Evolutionary conservation across 2,797 vertebrate species (phyloP).

Genomic region (Bovichtus variegatus): DNA sequence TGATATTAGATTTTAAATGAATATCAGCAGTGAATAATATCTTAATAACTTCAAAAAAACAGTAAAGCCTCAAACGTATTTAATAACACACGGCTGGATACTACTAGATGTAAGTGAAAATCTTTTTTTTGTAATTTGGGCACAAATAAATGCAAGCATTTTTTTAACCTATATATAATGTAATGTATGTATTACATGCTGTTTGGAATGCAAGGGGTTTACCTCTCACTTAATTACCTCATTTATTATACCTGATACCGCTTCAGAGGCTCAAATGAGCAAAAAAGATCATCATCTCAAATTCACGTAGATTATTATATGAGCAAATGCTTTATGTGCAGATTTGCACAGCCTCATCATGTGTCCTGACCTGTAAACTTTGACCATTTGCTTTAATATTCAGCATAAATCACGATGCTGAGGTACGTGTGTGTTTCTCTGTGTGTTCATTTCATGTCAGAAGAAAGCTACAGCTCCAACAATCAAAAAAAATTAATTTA

Average conservation of each 20-base stretch:
- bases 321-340: neutral
- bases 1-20: slow-evolving; percentile 5
- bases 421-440: slow-evolving; percentile 7
- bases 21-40: neutral
- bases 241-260: neutral
- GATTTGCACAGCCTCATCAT: slow-evolving; percentile 12
- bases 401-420: slow-evolving; percentile 21
- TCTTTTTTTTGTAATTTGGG: neutral
- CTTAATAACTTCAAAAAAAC: neutral
- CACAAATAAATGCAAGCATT: neutral
- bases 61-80: neutral
- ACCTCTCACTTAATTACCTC: neutral
- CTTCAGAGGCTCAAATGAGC: neutral
- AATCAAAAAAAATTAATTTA: neutral
- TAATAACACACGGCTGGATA: neutral
- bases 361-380: slow-evolving; percentile 8
- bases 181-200: neutral
- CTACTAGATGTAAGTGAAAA: neutral
- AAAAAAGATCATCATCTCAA: slow-evolving; percentile 9
- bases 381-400: neutral
- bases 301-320: slow-evolving; percentile 4
- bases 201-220: neutral
- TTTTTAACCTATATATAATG: neutral
- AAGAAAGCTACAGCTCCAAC: neutral
- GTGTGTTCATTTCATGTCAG: neutral